Base-by-base conservation (phyloP, 1,140 invertebrate genomes). In the Streblospio benedicti region DNA sequence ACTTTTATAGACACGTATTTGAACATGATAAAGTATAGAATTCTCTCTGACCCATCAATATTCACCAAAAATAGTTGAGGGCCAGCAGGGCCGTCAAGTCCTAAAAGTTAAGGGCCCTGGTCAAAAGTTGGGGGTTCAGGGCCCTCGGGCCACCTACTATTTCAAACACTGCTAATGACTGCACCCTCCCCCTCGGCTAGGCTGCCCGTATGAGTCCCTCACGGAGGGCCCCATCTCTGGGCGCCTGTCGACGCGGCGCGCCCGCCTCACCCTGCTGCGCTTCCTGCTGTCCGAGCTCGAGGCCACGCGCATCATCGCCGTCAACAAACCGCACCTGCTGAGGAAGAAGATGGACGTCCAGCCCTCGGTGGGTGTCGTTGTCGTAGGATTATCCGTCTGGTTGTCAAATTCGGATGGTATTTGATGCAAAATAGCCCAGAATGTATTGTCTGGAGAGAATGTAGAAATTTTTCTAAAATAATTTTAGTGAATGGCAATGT, bases 281-380 rank as follows among this genome's bases (percentile, higher is more conserved):
- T 93, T 87, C 73, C 75, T 95, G 50, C 78, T 86, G 20, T 83
- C 84, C 27, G 91, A 94, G 77, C 77, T 94, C 52, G 87, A 89
- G 84, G 83, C 87, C 47, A 85, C 85, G 3, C 83, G 89, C 69
- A 90, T 93, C 78, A 72, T 85, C 12, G 77, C 83, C 54, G 79
- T 83, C 1, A 83, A 85, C 62, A 84, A 83, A 63, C 85, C 85
- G 2, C 53, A 55, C 5, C 20, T 52, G 28, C 47, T 68, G n/a
- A n/a, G n/a, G n/a, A n/a, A n/a, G n/a, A n/a, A n/a, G n/a, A n/a
- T 16, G 61, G 58, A 52, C 20, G 33, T 32, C 16, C 32, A 0
- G 12, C 44, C n/a, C n/a, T n/a, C n/a, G n/a, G n/a, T n/a, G n/a
- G n/a, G n/a, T n/a, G n/a, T n/a, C n/a, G n/a, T n/a, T n/a, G n/a